Base-by-base conservation (phyloP, 2,113 vertebrate genomes). In the Embiotoca jacksoni region DNA sequence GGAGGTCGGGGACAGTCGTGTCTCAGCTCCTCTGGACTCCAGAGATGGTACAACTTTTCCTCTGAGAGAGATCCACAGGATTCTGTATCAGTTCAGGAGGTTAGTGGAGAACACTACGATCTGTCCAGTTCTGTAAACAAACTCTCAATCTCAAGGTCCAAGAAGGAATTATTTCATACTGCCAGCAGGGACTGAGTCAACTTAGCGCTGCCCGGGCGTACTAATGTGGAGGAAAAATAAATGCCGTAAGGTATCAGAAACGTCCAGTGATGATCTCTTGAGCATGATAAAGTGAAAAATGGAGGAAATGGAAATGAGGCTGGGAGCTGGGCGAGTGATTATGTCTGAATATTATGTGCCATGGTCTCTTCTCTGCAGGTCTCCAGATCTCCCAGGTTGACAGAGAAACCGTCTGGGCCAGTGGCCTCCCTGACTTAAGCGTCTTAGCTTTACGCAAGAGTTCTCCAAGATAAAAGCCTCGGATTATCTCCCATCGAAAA, bases 381-480 rank as follows among this genome's bases (percentile, higher is more conserved):
- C 86, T 90, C 71, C 75, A 49, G 81, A 74, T 86, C 87, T 91
- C 76, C 63, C 82, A 88, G 83, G 86, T 89, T 66, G 66, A 86
- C 81, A 78, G 82, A 88, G 76, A 76, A 88, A 87, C 91, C 90
- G 87, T 89, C 91, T 87, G 92, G 88, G 65, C 85, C 88, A 65
- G 8, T 53, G 81, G 88, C 84, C 90, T 88, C 86, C 86, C 89
- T 90, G 88, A 88, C 84, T 69, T 92, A 85, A 92, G 88, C 78
- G 80, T 91, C 91, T 92, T 82, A 91, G 80, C 88, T 80, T 82
- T 66, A 81, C 81, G 57, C 89, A 64, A 90, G 82, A 93, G 83
- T 91, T 86, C 83, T 87, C 88, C 85, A 90, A 94, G 88, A 92
- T 90, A 92, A 94, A 92, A 89, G 88, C 52, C 90, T 90, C 78